A percentile compares a stretch with the other conserved stretches of the same genome.
These are phyloP conservation scores for Sinohyriopsis cumingii DNA, from an alignment of 2,888 invertebrate genomes.

Conservation along the genomic window DNA sequence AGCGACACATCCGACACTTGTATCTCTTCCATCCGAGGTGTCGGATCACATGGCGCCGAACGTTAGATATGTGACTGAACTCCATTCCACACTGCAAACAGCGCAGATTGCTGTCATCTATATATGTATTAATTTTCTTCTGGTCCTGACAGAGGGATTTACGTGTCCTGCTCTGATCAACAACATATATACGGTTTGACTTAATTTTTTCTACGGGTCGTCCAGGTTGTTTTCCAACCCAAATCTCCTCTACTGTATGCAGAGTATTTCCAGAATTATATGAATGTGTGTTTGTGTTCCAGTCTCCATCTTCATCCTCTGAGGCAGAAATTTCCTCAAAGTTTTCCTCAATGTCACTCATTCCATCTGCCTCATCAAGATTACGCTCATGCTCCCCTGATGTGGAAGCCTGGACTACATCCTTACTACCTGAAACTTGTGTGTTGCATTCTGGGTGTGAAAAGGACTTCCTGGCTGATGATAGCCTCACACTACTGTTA, in stretches of 20 bases:
- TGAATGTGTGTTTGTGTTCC: neutral
- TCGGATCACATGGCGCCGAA: constrained; percentile 82
- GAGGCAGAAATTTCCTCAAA: neutral
- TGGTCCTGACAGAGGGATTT: constrained; percentile 50
- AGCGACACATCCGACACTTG: constrained; percentile 83
- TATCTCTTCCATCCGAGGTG: constrained; percentile 84
- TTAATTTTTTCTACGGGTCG: constrained; percentile 26
- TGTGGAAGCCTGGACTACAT: neutral
- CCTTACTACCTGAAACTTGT: neutral
- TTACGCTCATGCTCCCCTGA: constrained; percentile 4
- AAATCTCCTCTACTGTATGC: constrained; percentile 41
- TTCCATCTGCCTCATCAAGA: constrained; percentile 7
- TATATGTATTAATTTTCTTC: constrained; percentile 55
- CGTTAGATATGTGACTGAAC: constrained; percentile 77
- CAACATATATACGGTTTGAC: constrained; percentile 43
- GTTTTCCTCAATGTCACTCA: neutral
- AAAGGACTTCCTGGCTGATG: too few relatives aligned
- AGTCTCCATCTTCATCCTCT: neutral
- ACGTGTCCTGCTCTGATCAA: constrained; percentile 25
- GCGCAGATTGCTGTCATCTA: constrained; percentile 54
- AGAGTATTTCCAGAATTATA: neutral
- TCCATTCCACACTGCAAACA: constrained; percentile 68
- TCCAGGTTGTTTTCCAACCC: constrained; percentile 44
- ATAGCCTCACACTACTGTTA: neutral
- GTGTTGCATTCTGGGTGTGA: neutral